A percentile compares a stretch with the other conserved stretches of the same genome.
Evolutionary conservation across 1,140 invertebrate species (phyloP).

Genomic region (Camponotus vicinus): DNA sequence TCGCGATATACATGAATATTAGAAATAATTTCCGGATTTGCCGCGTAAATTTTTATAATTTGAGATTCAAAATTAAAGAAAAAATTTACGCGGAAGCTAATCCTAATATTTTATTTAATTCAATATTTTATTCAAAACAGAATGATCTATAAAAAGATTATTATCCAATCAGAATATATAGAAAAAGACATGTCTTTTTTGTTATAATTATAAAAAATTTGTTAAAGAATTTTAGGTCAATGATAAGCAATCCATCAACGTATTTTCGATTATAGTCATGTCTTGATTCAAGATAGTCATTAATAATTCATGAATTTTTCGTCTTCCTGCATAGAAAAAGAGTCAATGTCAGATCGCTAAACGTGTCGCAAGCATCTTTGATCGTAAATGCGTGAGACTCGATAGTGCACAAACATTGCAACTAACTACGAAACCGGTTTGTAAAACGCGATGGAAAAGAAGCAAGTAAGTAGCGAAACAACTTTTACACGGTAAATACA

Average conservation of each 20-base stretch:
- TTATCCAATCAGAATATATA: neutral
- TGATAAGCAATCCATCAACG: neutral
- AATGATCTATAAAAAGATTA: too few species aligned
- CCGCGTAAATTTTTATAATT: too few species aligned
- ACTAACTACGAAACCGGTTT: constrained; percentile 41
- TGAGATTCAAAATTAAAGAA: too few species aligned
- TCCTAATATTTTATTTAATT: too few species aligned
- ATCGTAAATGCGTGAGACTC: neutral
- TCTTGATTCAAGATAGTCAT: neutral
- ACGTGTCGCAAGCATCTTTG: neutral
- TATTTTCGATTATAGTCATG: neutral
- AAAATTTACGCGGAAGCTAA: too few species aligned
- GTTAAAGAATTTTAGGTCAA: neutral
- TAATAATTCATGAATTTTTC: neutral
- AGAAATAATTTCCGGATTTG: too few species aligned
- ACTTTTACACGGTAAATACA: constrained; percentile 34
- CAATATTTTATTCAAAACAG: too few species aligned
- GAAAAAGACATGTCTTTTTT: neutral
- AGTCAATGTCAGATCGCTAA: constrained; percentile 8
- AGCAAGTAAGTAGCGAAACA: constrained; percentile 14
- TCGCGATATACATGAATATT: too few species aligned
- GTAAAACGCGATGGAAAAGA: constrained; percentile 46
- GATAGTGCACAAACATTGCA: neutral
- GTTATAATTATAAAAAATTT: neutral
- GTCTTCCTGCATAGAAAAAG: neutral